Evolutionary conservation across 2,797 vertebrate genomes (phyloP).

Genomic region (Xiphorhynchus erythropygius): DNA sequence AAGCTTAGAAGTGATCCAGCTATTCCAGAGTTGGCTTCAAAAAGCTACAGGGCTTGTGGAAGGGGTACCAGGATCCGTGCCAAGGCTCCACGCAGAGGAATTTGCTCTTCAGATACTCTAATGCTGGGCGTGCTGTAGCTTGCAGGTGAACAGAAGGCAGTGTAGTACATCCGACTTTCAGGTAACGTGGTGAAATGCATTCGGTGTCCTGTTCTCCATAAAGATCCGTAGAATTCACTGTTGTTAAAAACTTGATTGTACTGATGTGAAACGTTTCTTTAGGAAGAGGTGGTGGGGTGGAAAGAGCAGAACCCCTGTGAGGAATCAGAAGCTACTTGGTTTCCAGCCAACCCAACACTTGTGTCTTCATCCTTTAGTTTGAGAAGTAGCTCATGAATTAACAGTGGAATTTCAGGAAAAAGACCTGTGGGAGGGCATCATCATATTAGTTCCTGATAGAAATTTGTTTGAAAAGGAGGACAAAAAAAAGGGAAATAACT

Average conservation of each 20-base stretch:
- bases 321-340: constrained; percentile 34
- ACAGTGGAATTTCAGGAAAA: constrained; percentile 32
- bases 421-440: constrained; percentile 39
- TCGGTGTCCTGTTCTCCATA: constrained; percentile 34
- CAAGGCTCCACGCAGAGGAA: not conserved
- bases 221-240: constrained; percentile 51
- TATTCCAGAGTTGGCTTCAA: not conserved
- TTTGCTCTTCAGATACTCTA: constrained; percentile 24
- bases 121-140: not conserved
- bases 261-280: constrained; percentile 43
- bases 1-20: constrained; percentile 77
- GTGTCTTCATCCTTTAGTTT: constrained; percentile 3
- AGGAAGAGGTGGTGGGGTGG: constrained; percentile 35
- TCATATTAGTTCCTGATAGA: constrained; percentile 38
- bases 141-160: constrained; percentile 35
- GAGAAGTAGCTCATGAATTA: constrained; percentile 2
- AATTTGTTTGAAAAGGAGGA: constrained; percentile 37
- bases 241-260: constrained; percentile 41
- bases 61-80: not conserved
- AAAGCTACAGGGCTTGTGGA: constrained; percentile 14
- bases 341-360: constrained; percentile 15
- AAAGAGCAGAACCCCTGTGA: not conserved
- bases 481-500: not conserved
- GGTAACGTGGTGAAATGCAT: constrained; percentile 22
- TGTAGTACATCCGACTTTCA: not conserved